Evolutionary conservation across 1,140 invertebrate genomes (phyloP).

Genomic region (Saxidomus purpurata): DNA sequence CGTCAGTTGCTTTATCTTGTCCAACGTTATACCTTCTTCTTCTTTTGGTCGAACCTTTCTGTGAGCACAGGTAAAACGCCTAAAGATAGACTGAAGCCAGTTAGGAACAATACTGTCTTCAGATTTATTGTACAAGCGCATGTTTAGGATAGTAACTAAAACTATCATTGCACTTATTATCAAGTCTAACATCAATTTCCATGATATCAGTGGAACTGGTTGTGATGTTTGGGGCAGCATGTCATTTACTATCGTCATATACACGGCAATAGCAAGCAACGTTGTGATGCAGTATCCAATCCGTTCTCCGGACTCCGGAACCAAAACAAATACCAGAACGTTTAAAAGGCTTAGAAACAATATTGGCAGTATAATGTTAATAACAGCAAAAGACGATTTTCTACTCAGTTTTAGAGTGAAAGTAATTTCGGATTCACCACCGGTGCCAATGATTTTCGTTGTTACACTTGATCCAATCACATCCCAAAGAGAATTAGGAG

Average conservation of each 20-base stretch:
- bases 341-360: slow-evolving; percentile 88
- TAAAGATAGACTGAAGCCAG: slow-evolving; percentile 73
- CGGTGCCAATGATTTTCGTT: not conserved
- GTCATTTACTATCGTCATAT: slow-evolving; percentile 88
- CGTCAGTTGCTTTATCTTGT: too few species aligned
- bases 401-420: slow-evolving; percentile 67
- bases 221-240: slow-evolving; percentile 88
- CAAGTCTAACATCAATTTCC: slow-evolving; percentile 46
- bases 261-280: slow-evolving; percentile 88
- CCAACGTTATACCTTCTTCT: too few species aligned
- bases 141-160: slow-evolving; percentile 35
- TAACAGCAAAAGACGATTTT: slow-evolving; percentile 86
- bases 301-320: slow-evolving; percentile 88
- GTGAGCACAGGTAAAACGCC: not conserved
- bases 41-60: too few species aligned
- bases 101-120: not conserved
- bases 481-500: slow-evolving; percentile 4
- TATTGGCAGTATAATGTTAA: slow-evolving; percentile 88
- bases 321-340: slow-evolving; percentile 88
- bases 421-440: not conserved
- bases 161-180: slow-evolving; percentile 51
- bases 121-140: not conserved
- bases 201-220: slow-evolving; percentile 82
- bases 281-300: slow-evolving; percentile 88
- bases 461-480: not conserved